Base-by-base conservation (phyloP, 2,113 vertebrate species). In the Garra rufa region DNA sequence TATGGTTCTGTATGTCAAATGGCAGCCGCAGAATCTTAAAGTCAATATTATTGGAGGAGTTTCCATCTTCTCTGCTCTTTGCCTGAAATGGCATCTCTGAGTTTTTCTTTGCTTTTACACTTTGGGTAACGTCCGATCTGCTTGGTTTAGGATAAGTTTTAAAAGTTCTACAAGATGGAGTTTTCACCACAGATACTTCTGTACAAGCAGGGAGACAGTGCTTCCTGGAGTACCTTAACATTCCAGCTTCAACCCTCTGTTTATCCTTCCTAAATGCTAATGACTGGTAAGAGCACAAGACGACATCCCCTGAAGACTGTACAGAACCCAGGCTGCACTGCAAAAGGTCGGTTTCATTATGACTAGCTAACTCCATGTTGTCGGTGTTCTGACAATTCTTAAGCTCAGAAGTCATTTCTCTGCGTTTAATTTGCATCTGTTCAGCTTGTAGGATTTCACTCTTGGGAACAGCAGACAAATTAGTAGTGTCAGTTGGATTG, bases 341-440 rank as follows among this genome's bases (percentile, higher is more conserved):
- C 52, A 91, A 86, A 82, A 91, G 5, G n/a, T 92, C 90, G 41
- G 89, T 85, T 50, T 92, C 81, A 9, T 87, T 88, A n/a, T 70
- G 82, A 26, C 52, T 89, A n/a, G 90, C 85, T 21, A 94, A 28
- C 69, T 93, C 90, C 2, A 91, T 69, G 0, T 89, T 88, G 80
- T 95, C 91, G 0, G 63, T 89, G 8, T 92, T 87, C 21, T 84
- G 91, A 13, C 92, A 52, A 1, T 93, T 84, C 9, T 93, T 90
- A 0, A 93, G 59, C 3, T 87, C 92, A 9, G 85, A 86, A 0
- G 90, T 89, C 0, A 92, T 88, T 3, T 89, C 69, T 61, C 89
- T 86, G 82, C 93, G 94, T 79, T 94, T 92, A 1, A 94, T 93
- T 76, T 91, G 90, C 17, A 94, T 89, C 41, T 93, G 93, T 81